Percentiles rank a stretch among this genome's conserved stretches.
Conservation (phyloP, 2,113 vertebrate genomes). For the Cyphomyrus discorhynchus region DNA sequence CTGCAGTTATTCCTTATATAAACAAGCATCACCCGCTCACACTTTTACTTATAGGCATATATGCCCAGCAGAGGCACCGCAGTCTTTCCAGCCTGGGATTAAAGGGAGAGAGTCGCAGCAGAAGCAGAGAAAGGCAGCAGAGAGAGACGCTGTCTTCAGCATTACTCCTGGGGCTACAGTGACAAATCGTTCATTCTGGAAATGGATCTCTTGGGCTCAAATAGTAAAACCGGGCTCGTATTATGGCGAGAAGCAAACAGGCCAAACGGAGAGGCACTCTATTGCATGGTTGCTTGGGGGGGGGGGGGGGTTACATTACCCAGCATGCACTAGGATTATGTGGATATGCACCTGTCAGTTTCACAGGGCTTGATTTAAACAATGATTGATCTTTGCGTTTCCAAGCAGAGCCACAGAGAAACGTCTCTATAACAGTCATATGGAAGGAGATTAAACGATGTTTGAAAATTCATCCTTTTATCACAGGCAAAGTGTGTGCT, state of each 20-base stretch:
- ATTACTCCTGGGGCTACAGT: constrained; percentile 1
- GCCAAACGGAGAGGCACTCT: neutral
- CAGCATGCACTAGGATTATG: neutral
- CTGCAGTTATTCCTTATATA: neutral
- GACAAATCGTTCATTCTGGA: constrained; percentile 15
- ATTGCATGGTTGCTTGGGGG: neutral
- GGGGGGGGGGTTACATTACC: neutral
- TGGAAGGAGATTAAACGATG: neutral
- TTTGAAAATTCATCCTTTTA: neutral
- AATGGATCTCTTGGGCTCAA: neutral
- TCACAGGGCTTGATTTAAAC: neutral
- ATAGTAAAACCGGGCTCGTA: neutral
- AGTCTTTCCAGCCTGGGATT: neutral
- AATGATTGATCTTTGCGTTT: neutral
- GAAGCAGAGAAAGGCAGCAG: neutral
- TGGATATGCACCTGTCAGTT: neutral
- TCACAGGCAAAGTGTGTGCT: neutral
- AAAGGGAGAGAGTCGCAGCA: neutral
- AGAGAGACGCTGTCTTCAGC: neutral
- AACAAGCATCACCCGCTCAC: neutral
- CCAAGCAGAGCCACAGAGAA: neutral
- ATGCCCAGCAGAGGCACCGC: neutral
- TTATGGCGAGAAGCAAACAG: neutral
- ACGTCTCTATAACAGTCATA: neutral
- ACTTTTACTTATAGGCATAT: neutral